A percentile compares a stretch with the other conserved stretches of the same genome.
phyloP scores from a whole-genome alignment of 2,113 vertebrate species.

The Coturnix japonica region DNA sequence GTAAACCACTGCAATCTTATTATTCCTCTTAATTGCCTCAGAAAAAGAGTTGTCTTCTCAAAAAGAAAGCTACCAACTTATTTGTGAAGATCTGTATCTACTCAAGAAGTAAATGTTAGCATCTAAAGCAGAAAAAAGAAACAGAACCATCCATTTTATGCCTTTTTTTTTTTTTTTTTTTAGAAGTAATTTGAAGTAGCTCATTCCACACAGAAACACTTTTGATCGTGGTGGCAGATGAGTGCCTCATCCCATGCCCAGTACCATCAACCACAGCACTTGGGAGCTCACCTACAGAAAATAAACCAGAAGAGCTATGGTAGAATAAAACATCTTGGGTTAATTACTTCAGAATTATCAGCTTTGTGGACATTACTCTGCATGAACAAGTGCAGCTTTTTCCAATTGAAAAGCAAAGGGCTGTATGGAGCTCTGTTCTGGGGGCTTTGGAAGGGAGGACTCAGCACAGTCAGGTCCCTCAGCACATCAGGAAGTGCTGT shows the following conservation, averaged over 20 bases:
- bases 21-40: background rate
- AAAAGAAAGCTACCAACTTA: background rate
- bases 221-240: background rate
- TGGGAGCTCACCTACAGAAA: background rate
- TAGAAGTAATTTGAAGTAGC: background rate
- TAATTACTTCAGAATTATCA: background rate
- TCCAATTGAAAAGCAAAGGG: background rate
- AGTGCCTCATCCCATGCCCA: background rate
- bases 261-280: background rate
- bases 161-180: background rate
- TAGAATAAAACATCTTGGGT: background rate
- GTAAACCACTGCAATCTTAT: background rate
- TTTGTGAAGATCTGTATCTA: background rate
- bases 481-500: background rate
- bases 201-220: background rate
- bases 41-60: background rate
- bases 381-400: background rate
- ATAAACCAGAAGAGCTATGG: background rate
- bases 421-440: background rate
- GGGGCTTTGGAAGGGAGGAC: background rate
- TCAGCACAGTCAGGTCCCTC: background rate
- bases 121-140: background rate
- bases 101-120: background rate
- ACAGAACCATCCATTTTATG: background rate
- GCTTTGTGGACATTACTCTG: background rate